Base-by-base conservation (phyloP, 2,797 vertebrate genomes). In the Pipistrellus kuhlii region DNA sequence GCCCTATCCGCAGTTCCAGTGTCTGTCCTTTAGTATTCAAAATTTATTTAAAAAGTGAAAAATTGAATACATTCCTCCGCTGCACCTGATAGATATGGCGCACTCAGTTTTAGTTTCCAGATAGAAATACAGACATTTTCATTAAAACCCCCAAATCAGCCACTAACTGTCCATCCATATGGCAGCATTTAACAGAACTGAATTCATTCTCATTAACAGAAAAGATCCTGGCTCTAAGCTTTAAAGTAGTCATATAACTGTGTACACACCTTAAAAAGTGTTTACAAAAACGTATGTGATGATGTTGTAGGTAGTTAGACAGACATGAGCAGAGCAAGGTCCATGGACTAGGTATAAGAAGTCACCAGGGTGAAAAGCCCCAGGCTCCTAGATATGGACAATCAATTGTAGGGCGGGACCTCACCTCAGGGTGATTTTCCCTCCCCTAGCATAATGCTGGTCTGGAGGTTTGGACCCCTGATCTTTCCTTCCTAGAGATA, bases 1-100 rank as follows among this genome's bases (percentile, higher is more conserved):
- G 51, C 35, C 57, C 73, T 88, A 91, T 95, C 87, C 90, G 93
- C 89, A 91, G 62, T 90, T 96, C 73, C 4, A 0, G 15, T 71
- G 27, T 46, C 57, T 82, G 35, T 82, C 81, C 46, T 90, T 96
- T 90, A 82, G 71, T 78, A 94, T 96, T 93, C 76, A 81, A 90
- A 96, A 92, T 25, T 76, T 85, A 64, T 82, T 91, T 2, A 83
- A 94, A 87, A 66, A 81, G 5, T 78, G 81, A 85, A 95, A 96
- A 95, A 88, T 7, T 68, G 69, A 93, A 90, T 72, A 30, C 10
- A 85, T 88, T 32, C 20, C 21, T 88, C 68, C 80, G 75, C 57
- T 85, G 57, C 69, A 73, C 91, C 51, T 69, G 90, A 85, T 85
- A 91, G 46, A 68, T 72, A 35, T 71, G 87, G 91, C 68, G 76